A percentile compares a stretch with the other conserved stretches of the same genome.
phyloP scores from a whole-genome alignment of 2,113 vertebrate genomes.

The Rhodinocichla rosea region DNA sequence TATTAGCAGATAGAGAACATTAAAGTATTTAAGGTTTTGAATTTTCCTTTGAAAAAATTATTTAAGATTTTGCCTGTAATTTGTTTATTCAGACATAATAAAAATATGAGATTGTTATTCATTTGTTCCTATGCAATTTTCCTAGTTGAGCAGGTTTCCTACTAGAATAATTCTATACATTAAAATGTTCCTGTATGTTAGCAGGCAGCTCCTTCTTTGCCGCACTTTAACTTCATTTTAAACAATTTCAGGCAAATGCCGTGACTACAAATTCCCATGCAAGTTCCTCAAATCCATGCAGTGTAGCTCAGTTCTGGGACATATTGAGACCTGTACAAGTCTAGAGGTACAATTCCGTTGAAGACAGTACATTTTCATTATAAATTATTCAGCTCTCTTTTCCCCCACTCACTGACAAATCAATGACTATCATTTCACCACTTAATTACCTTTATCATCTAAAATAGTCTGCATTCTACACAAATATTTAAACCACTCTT shows the following conservation, averaged over 20 bases:
- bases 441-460: constrained; percentile 58
- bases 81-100: not conserved
- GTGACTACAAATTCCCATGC: not conserved
- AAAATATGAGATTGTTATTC: not conserved
- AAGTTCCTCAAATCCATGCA: not conserved
- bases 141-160: not conserved
- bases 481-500: constrained; percentile 60
- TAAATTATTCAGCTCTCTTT: constrained; percentile 54
- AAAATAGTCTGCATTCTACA: constrained; percentile 61
- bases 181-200: not conserved
- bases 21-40: not conserved
- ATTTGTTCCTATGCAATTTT: not conserved
- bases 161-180: not conserved
- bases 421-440: constrained; percentile 55
- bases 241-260: not conserved
- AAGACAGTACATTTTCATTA: constrained; percentile 26
- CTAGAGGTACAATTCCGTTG: constrained; percentile 5
- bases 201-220: not conserved
- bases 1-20: not conserved
- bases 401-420: constrained; percentile 44
- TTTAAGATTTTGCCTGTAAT: not conserved
- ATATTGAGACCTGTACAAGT: not conserved
- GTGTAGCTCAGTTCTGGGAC: not conserved
- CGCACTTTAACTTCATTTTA: not conserved
- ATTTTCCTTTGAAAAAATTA: not conserved